These are phyloP conservation scores for Bradypodion pumilum DNA, from an alignment of 2,797 vertebrate genomes.

Conservation along the genomic window DNA sequence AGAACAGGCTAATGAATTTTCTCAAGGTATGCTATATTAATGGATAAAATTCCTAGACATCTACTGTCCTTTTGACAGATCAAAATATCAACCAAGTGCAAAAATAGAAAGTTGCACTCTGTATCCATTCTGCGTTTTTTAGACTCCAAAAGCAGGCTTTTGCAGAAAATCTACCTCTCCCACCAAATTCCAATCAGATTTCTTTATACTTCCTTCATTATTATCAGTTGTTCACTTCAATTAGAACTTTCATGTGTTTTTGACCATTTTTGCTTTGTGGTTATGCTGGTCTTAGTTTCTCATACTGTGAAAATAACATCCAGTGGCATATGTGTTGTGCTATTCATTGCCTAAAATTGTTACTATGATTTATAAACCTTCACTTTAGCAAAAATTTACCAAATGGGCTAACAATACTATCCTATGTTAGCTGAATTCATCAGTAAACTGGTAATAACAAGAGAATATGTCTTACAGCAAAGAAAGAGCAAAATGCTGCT, in stretches of 20 bases:
- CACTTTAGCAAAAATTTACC: conserved; percentile 9
- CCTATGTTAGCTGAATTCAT: background rate
- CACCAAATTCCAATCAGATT: background rate
- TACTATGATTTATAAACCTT: background rate
- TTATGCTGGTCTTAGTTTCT: background rate
- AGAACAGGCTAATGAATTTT: background rate
- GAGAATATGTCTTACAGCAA: background rate
- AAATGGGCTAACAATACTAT: background rate
- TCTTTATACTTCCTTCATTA: background rate
- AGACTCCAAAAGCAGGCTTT: background rate
- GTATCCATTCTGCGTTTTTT: background rate
- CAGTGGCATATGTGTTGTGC: background rate
- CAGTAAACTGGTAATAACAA: background rate
- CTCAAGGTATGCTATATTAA: background rate
- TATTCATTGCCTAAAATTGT: background rate
- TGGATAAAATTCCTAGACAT: background rate
- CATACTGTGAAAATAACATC: background rate
- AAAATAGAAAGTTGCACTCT: background rate
- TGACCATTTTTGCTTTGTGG: background rate
- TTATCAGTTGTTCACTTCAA: background rate
- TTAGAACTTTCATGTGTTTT: background rate
- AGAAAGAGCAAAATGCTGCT: background rate
- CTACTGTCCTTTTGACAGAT: background rate
- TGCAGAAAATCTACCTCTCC: background rate
- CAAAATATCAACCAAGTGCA: background rate